These are phyloP conservation scores for Pavo muticus DNA, from an alignment of 2,113 vertebrate species.

Conservation along the genomic window DNA sequence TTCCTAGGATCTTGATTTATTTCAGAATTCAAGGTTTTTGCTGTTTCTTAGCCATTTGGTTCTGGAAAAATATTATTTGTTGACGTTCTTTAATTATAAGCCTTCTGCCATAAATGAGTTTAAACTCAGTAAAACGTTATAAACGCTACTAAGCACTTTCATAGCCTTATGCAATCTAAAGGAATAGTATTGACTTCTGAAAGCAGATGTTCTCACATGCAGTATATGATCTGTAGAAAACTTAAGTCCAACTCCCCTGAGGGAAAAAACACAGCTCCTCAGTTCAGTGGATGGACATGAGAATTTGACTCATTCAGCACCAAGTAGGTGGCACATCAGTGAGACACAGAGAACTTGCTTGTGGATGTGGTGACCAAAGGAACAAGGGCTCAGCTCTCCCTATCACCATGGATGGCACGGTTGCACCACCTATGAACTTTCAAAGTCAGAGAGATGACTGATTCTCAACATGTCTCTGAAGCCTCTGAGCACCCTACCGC, in stretches of 20 bases:
- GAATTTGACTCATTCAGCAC: neutral
- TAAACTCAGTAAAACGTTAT: neutral
- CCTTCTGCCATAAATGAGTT: neutral
- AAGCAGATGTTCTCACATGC: neutral
- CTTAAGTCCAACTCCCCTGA: neutral
- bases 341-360: neutral
- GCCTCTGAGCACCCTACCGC: neutral
- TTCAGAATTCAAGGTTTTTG: neutral
- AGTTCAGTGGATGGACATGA: neutral
- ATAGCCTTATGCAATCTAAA: neutral
- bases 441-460: neutral
- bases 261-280: neutral
- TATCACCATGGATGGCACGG: rapidly evolving
- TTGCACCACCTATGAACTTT: neutral
- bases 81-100: neutral
- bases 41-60: neutral
- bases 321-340: neutral
- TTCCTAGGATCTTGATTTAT: neutral
- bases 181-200: neutral
- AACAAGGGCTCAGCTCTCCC: neutral
- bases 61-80: neutral
- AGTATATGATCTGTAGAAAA: neutral
- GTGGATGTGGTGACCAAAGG: neutral
- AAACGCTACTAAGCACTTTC: neutral
- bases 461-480: neutral